Conservation (phyloP, 2,113 vertebrate species). For the Tamias sibiricus region DNA sequence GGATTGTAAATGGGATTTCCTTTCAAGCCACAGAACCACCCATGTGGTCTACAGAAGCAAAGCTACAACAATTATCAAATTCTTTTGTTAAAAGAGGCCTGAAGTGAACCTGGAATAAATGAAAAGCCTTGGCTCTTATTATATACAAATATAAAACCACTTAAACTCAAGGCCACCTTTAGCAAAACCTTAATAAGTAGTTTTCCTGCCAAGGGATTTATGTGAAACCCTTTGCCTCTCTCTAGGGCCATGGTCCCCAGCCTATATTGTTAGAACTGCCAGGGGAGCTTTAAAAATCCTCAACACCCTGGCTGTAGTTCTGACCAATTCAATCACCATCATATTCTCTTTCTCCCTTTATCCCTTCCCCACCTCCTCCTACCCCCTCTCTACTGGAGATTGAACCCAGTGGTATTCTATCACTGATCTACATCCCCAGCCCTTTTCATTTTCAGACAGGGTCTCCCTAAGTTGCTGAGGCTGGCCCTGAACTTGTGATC, state of each 20-base stretch:
- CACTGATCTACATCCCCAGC: no score
- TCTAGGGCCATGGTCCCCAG: not conserved
- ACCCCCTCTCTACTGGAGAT: no score
- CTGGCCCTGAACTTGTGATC: no score
- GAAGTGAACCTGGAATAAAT: constrained; percentile 29
- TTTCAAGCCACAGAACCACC: constrained; percentile 51
- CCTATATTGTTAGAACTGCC: not conserved
- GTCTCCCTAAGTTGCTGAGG: no score
- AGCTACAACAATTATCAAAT: not conserved
- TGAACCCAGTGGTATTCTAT: no score
- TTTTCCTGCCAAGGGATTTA: not conserved
- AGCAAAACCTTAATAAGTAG: not conserved
- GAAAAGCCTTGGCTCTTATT: constrained; percentile 24
- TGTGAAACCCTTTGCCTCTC: not conserved
- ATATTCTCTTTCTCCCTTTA: no score
- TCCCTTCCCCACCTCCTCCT: no score
- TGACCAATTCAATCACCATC: not conserved
- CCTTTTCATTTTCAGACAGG: no score
- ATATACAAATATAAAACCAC: constrained; percentile 46
- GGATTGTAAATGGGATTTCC: constrained; percentile 46
- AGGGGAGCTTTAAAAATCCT: not conserved
- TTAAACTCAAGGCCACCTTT: not conserved
- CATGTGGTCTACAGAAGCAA: not conserved
- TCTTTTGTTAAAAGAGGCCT: constrained; percentile 50
- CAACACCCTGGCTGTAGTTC: accelerated